Conservation (phyloP, 2,888 invertebrate species). For the Papilio gigon region DNA sequence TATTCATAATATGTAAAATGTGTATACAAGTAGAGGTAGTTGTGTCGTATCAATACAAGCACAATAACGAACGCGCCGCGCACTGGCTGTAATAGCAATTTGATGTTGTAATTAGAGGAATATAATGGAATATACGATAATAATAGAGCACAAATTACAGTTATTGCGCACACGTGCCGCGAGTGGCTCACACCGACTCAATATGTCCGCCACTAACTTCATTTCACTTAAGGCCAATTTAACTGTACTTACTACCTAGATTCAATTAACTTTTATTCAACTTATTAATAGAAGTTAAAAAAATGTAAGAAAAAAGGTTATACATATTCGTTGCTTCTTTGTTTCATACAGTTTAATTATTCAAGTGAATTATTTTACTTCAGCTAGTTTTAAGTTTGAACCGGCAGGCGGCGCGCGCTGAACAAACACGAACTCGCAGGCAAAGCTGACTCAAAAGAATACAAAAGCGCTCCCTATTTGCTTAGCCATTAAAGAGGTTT, state of each 20-base stretch:
- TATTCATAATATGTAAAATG: too few relatives aligned
- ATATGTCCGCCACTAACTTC: not conserved
- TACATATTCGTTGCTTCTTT: conserved; percentile 6
- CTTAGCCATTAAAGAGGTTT: conserved; percentile 66
- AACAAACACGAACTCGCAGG: conserved; percentile 14
- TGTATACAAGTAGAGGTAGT: too few relatives aligned
- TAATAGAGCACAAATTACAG: conserved; percentile 11
- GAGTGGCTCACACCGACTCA: not conserved
- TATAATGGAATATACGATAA: conserved; percentile 7
- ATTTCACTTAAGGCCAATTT: conserved; percentile 8
- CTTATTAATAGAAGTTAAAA: not conserved
- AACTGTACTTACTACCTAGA: not conserved
- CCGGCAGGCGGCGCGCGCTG: conserved; percentile 9
- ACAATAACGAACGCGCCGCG: conserved; percentile 1
- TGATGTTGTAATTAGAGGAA: conserved; percentile 18
- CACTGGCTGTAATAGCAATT: conserved; percentile 11
- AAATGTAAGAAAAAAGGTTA: not conserved
- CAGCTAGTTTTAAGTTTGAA: conserved; percentile 2
- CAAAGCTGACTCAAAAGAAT: conserved; percentile 52
- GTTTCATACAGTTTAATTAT: conserved; percentile 6
- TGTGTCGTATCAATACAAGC: not conserved
- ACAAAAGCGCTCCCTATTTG: conserved; percentile 56
- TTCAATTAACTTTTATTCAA: not conserved
- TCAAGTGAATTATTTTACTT: conserved; percentile 18
- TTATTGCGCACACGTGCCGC: conserved; percentile 4